These are phyloP conservation scores for Plodia interpunctella DNA, from an alignment of 1,140 invertebrate species.

Conservation along the genomic window DNA sequence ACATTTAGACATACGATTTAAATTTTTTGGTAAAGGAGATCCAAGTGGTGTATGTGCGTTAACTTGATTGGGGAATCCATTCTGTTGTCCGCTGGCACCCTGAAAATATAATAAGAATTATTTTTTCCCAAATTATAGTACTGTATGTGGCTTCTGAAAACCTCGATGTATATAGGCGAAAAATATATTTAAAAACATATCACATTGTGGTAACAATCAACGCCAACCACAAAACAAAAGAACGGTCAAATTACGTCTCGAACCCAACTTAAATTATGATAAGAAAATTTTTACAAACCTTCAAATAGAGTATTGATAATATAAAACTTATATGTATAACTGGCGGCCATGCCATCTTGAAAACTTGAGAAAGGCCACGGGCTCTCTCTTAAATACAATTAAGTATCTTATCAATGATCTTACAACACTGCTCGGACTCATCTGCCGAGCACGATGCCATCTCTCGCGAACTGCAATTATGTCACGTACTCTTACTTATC, in stretches of 20 bases:
- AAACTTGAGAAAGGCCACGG: slow-evolving; percentile 14
- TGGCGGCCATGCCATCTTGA: slow-evolving; percentile 12
- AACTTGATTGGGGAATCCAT: background rate
- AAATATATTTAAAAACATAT: no score
- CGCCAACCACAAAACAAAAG: no score
- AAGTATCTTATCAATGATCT: slow-evolving; percentile 3
- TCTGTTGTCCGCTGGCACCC: slow-evolving; percentile 4
- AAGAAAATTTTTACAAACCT: background rate
- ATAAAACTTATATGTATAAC: slow-evolving; percentile 2
- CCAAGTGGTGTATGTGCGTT: background rate
- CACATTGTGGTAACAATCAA: no score
- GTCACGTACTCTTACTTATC: background rate
- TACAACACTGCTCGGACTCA: slow-evolving; percentile 9
- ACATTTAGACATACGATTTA: background rate
- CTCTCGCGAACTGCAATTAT: background rate
- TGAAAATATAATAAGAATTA: slow-evolving; percentile 2
- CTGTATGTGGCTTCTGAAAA: background rate
- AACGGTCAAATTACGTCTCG: no score
- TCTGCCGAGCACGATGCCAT: slow-evolving; percentile 11
- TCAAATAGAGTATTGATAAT: background rate
- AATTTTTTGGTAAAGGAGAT: slow-evolving; percentile 2
- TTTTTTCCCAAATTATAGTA: background rate
- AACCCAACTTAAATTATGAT: no score
- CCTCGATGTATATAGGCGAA: no score
- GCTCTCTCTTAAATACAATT: slow-evolving; percentile 18